Base-by-base conservation (phyloP, 2,797 vertebrate species). In the Rhadinocentrus ornatus region DNA sequence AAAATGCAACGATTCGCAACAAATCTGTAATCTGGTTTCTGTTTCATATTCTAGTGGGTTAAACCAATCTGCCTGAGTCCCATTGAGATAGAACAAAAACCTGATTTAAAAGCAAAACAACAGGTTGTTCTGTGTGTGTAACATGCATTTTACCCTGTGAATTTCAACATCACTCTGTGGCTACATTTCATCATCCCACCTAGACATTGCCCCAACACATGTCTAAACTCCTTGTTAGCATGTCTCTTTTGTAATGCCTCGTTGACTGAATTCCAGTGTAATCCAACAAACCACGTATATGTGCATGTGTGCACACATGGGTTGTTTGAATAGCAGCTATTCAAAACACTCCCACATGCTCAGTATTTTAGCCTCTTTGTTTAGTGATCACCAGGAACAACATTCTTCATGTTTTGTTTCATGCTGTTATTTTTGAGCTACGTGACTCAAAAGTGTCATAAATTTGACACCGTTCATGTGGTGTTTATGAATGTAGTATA, bases 161-260 rank as follows among this genome's bases (percentile, higher is more conserved):
- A n/a, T 89, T 84, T 78, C 75, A 71, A 78, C 82, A 84, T 74
- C 48, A 24, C 29, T 50, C 4, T 63, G 48, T 44, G 20, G 37
- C 4, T 60, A 20, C 44, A 31, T 87, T 80, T 87, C 80, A 32
- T 71, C 83, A 83, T 16, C 56, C 68, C 64, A 56, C 22, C 26
- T 65, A 77, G 66, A 69, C 32, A n/a, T 76, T 80, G 72, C 80
- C 66, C 64, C 57, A 37, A 54, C 41, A 32, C 72, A 55, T 76
- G 79, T 76, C 58, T 61, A 67, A 84, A 85, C 75, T 69, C 15
- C 48, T 54, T 22, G 55, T 76, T 80, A 64, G 64, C 75, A 66
- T 61, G 81, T 74, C 24, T 18, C 20, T 22, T 81, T 66, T 66
- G 29, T 22, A 75, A 84, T 22, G 4, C n/a, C 31, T 34, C n/a